Evolutionary conservation across 2,888 invertebrate species (phyloP).

Genomic region (Mactromeris polynyma): DNA sequence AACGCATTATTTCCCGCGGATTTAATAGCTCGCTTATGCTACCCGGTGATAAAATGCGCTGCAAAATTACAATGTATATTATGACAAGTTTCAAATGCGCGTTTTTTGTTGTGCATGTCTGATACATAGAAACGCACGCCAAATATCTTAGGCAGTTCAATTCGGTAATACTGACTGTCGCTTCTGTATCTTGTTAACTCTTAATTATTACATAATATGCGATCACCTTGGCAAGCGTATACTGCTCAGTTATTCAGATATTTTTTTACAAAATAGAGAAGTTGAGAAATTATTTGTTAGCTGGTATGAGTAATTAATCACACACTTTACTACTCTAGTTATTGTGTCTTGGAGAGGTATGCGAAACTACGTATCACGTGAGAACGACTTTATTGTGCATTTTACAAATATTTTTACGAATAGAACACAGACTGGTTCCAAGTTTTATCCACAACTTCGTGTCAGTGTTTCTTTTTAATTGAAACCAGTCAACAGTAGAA

Average conservation of each 20-base stretch:
- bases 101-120: neutral
- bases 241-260: neutral
- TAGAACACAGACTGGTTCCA: constrained; percentile 46
- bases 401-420: constrained; percentile 62
- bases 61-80: neutral
- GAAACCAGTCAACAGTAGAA: constrained; percentile 21
- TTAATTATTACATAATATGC: constrained; percentile 24
- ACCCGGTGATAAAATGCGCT: neutral
- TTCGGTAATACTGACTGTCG: neutral
- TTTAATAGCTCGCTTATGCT: neutral
- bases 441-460: constrained; percentile 34
- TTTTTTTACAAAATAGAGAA: constrained; percentile 31
- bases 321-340: constrained; percentile 37
- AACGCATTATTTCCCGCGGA: neutral
- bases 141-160: neutral
- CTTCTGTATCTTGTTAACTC: constrained; percentile 1
- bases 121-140: neutral
- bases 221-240: constrained; percentile 5
- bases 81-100: neutral
- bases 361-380: constrained; percentile 49
- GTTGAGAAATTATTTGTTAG: constrained; percentile 43
- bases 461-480: constrained; percentile 45
- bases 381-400: constrained; percentile 60
- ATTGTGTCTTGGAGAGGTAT: constrained; percentile 39
- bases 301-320: constrained; percentile 56